Base-by-base conservation (phyloP, 2,113 vertebrate species). In the Ellobius talpinus region DNA sequence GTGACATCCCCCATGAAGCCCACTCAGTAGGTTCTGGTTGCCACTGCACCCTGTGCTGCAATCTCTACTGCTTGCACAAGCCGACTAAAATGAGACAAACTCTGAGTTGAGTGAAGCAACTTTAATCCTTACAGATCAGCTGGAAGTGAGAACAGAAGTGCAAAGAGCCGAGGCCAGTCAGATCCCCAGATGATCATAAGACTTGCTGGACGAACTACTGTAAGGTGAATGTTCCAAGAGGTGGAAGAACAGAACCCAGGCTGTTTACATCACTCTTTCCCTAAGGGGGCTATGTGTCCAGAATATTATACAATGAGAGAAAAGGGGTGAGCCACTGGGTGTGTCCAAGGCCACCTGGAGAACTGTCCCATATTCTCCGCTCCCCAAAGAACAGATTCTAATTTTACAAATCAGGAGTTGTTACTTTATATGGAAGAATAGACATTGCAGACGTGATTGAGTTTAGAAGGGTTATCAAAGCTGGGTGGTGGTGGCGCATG, bases 401-500 rank as follows among this genome's bases (percentile, higher is more conserved):
- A 78, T 50, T 50, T 47, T 33, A 79, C 70, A 36, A 58, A 36
- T 45, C 42, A 58, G 76, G 24, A 39, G 39, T 0, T 84, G n/a
- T 81, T 16, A 29, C 26, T 52, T 65, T 65, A 74, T 17, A n/a
- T 61, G 26, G 21, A 68, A 36, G 65, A 31, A 81, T 47, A 85
- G 72, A 81, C 45, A 58, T 79, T 81, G 12, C 39, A 68, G 58
- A 45, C 29, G 26, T 19, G 58, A 29, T 42, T 45, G 61, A 21
- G 39, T 65, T 47, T 47, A 66, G 42, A 66, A 86, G 26, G 9
- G 78, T 10, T 42, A 23, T 23, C 63, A 36, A 33, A 47, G 8
- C 26, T 6, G 8, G 24, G n/a, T 7, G 4, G n/a, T 65, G 14
- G 58, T 45, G 50, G 26, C 1, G 0, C 42, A 47, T 1, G 6